Evolutionary conservation across 2,113 vertebrate species (phyloP), one percentile per base, ranked within the genome.

Genomic region (Megaleporinus macrocephalus): DNA sequence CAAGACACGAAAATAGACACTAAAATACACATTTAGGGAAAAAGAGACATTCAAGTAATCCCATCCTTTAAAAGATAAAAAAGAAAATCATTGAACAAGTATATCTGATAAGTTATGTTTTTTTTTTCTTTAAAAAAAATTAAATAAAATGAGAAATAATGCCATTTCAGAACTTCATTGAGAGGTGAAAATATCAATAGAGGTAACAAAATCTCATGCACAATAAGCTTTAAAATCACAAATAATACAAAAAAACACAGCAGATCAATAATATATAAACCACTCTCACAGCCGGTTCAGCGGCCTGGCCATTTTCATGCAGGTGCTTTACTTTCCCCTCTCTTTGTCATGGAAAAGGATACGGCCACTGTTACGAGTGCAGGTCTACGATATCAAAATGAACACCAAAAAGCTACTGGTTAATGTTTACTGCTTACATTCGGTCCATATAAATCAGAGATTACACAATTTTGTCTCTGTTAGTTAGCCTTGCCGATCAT

Each of bases 171-270:
- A 85, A 84, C 73, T 77, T 72, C 78, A 84, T 80, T 73, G 85
- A 63, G 88, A 87, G 83, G 84, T 55, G 69, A 59, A 80, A 75
- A 85, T 75, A 87, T 84, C 82, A 36, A 86, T 77, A 74, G 87
- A 87, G 86, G 89, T 92, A 87, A 91, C 76, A 89, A 90, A 91
- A 90, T 76, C 47, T 76, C 93, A 94, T 94, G 92, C 93, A 92
- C 83, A 84, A 87, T 84, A 88, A 71, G 84, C 80, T 85, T 83
- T 88, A 86, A 86, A 90, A 84, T 87, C 87, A 91, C 87, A 91
- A 89, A 81, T 87, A 84, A 91, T 86, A 90, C 87, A 89, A 87
- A 61, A 87, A 84, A 80, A 65, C 66, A 85, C 81, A 84, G 80
- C 69, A 83, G 83, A 71, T 83, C 86, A 66, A 72, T 85, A 81